These are phyloP conservation scores for Girardinus metallicus DNA, from an alignment of 2,797 vertebrate species.

Conservation along the genomic window DNA sequence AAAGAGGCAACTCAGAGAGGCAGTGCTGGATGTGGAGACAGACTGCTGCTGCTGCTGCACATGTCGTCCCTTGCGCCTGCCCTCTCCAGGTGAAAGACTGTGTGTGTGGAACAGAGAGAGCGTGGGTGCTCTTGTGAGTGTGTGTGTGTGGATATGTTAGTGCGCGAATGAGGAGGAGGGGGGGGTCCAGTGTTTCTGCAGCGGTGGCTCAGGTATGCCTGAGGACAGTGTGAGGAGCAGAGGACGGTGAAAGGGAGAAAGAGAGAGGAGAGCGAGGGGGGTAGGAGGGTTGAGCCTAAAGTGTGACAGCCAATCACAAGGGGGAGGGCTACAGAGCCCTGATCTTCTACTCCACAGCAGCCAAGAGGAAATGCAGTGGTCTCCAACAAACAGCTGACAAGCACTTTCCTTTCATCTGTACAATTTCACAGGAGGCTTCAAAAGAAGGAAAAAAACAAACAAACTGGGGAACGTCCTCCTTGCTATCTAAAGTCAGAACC, in stretches of 20 bases:
- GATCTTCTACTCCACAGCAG: constrained; percentile 74
- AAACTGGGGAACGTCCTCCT: constrained; percentile 43
- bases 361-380: constrained; percentile 69
- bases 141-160: constrained; percentile 21
- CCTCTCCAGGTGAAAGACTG: constrained; percentile 80
- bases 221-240: constrained; percentile 65
- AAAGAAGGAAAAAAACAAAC: constrained; percentile 40
- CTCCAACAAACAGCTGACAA: constrained; percentile 73
- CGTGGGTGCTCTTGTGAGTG: neutral
- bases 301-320: constrained; percentile 74
- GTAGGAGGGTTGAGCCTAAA: constrained; percentile 68
- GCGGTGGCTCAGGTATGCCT: constrained; percentile 83
- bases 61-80: constrained; percentile 73
- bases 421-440: constrained; percentile 62
- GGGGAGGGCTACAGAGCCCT: constrained; percentile 48
- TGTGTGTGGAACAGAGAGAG: constrained; percentile 33
- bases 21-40: constrained; percentile 72
- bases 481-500: constrained; percentile 58
- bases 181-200: constrained; percentile 71
- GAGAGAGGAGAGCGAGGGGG: constrained; percentile 49
- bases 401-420: constrained; percentile 66
- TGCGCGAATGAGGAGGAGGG: constrained; percentile 13
- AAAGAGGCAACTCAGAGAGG: constrained; percentile 77
- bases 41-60: constrained; percentile 73
- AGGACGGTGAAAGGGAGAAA: constrained; percentile 33